Percentiles rank a stretch among this genome's conserved stretches.
Conservation (phyloP, 2,797 vertebrate genomes). For the Squalus acanthias region DNA sequence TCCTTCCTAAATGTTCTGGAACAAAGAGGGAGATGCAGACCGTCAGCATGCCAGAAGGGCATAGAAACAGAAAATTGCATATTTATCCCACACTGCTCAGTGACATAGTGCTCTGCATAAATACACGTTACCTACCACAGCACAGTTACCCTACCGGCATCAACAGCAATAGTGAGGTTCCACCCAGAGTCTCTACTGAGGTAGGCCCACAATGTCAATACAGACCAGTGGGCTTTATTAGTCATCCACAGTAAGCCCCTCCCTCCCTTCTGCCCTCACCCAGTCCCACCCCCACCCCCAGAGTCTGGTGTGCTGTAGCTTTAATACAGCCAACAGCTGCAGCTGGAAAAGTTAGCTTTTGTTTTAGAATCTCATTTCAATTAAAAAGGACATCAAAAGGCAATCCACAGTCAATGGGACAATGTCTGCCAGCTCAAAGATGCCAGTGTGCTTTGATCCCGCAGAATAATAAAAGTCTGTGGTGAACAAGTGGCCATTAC, state of each 20-base stretch:
- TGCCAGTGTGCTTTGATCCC: neutral
- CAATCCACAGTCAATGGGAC: neutral
- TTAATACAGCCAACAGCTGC: neutral
- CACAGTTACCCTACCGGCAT: neutral
- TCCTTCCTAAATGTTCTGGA: neutral
- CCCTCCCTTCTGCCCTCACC: neutral
- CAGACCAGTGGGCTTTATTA: neutral
- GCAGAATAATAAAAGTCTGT: neutral
- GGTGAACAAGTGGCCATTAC: neutral
- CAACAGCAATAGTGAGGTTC: neutral
- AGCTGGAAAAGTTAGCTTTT: neutral
- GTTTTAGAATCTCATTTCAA: neutral
- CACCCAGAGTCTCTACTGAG: neutral
- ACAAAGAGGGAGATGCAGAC: neutral
- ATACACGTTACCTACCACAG: neutral
- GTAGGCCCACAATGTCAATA: neutral
- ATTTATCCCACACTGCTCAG: constrained; percentile 5
- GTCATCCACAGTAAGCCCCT: neutral
- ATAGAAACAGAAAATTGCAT: constrained; percentile 8
- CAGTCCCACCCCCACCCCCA: neutral
- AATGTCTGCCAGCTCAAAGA: neutral
- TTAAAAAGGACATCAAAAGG: neutral
- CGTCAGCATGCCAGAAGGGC: neutral
- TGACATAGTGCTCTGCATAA: neutral
- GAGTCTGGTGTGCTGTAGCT: neutral